Conservation (phyloP, 2,113 vertebrate species). For the Gadus macrocephalus region DNA sequence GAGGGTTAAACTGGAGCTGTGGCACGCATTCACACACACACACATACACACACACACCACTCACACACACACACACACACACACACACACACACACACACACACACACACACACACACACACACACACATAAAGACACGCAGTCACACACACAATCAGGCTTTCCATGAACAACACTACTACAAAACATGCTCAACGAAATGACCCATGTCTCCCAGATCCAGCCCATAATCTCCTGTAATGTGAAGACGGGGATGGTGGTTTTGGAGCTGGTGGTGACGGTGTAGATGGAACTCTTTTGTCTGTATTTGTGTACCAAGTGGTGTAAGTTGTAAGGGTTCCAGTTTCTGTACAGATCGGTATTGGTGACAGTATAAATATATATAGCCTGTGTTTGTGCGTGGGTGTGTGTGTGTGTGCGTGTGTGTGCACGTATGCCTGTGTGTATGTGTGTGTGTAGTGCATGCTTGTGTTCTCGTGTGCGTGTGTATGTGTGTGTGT, state of each 20-base stretch:
- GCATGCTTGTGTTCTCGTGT: too few relatives aligned
- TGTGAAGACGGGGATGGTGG: neutral
- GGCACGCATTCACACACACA: neutral
- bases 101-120: conserved; percentile 45
- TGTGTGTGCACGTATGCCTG: too few relatives aligned
- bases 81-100: conserved; percentile 22
- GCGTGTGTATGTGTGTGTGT: conserved; percentile 20
- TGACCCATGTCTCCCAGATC: conserved; percentile 2
- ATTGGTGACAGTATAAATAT: conserved; percentile 14
- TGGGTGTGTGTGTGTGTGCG: too few relatives aligned
- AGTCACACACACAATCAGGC: conserved; percentile 49
- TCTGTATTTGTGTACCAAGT: conserved; percentile 7
- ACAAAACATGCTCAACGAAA: conserved; percentile 43
- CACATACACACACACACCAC: conserved; percentile 52
- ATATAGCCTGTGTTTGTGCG: conserved; percentile 21
- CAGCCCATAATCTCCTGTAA: conserved; percentile 2
- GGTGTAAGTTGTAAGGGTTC: conserved; percentile 12
- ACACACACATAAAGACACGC: conserved; percentile 21
- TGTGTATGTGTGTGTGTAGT: conserved; percentile 7
- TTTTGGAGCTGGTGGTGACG: too few relatives aligned
- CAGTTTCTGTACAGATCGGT: too few relatives aligned
- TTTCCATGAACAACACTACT: conserved; percentile 58
- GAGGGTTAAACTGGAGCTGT: too few relatives aligned
- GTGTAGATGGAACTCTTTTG: neutral
- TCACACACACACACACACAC: conserved; percentile 47